Evolutionary conservation across 2,113 vertebrate species (phyloP).

Genomic region (Ramphastos sulfuratus): DNA sequence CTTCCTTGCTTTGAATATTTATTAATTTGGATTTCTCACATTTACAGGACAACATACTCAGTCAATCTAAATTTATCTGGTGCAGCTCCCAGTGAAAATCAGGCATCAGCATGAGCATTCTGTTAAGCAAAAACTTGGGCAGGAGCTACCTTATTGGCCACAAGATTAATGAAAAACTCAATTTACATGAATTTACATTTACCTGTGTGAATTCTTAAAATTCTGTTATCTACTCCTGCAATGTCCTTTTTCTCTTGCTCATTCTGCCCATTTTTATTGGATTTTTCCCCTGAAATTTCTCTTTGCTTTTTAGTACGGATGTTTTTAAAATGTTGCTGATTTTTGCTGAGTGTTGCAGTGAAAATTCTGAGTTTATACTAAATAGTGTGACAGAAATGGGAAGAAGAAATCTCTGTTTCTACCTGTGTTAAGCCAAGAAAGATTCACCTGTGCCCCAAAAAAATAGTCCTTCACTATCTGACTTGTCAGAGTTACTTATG

Average conservation of each 20-base stretch:
- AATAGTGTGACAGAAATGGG: neutral
- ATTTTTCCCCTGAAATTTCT: neutral
- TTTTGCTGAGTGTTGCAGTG: neutral
- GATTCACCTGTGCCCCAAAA: neutral
- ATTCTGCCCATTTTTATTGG: neutral
- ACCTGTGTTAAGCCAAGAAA: neutral
- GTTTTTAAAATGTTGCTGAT: neutral
- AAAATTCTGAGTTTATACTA: neutral
- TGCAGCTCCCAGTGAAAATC: accelerated
- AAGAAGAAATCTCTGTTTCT: neutral
- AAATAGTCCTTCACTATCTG: neutral
- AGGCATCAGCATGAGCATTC: accelerated
- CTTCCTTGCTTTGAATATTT: neutral
- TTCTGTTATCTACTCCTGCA: neutral
- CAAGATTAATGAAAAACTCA: neutral
- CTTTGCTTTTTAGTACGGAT: neutral
- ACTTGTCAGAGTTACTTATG: neutral
- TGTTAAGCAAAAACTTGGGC: neutral
- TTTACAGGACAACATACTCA: neutral
- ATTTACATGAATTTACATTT: neutral
- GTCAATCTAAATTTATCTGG: neutral
- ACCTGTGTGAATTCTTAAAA: neutral
- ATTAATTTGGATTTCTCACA: neutral
- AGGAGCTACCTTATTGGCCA: neutral
- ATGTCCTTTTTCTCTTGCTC: neutral